Percentiles rank a stretch among this genome's conserved stretches.
phyloP scores from a whole-genome alignment of 2,797 vertebrate species.

The Phaenicophaeus curvirostris region DNA sequence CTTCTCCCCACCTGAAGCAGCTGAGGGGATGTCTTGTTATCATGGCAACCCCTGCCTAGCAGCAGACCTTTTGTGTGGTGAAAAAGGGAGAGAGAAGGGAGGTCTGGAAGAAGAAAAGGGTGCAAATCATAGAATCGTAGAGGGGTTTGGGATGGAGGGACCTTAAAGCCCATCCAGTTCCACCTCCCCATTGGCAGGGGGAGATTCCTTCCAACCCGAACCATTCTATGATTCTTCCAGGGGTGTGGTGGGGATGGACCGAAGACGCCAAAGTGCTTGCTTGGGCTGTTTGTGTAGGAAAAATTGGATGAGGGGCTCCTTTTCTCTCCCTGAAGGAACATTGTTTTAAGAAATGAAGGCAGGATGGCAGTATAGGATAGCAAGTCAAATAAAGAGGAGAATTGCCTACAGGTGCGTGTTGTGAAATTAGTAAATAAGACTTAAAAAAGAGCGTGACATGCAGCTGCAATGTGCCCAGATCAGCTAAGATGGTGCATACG shows the following conservation, averaged over 20 bases:
- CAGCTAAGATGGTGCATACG: fast-evolving
- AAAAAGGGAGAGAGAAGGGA: neutral
- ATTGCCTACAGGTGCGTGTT: neutral
- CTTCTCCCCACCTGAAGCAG: neutral
- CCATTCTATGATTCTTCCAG: neutral
- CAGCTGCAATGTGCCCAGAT: neutral
- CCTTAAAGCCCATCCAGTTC: no score
- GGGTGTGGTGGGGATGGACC: fast-evolving
- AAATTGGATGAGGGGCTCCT: neutral
- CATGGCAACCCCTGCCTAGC: conserved; percentile 51
- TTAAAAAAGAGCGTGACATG: neutral
- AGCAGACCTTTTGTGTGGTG: conserved; percentile 22
- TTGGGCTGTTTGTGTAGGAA: neutral
- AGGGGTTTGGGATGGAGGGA: no score
- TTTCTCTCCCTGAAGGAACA: neutral
- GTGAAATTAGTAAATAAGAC: neutral
- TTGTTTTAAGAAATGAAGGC: neutral
- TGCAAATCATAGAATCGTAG: neutral
- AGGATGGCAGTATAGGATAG: conserved; percentile 14
- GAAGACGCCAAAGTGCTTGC: neutral
- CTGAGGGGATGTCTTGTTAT: conserved; percentile 17
- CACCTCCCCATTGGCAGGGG: no score
- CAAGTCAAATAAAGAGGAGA: neutral
- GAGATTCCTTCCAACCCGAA: no score
- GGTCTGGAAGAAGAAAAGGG: neutral